Evolutionary conservation across 2,888 invertebrate species (phyloP), one percentile per base, ranked within the genome.

Genomic region (Cecidostiba fungosa): DNA sequence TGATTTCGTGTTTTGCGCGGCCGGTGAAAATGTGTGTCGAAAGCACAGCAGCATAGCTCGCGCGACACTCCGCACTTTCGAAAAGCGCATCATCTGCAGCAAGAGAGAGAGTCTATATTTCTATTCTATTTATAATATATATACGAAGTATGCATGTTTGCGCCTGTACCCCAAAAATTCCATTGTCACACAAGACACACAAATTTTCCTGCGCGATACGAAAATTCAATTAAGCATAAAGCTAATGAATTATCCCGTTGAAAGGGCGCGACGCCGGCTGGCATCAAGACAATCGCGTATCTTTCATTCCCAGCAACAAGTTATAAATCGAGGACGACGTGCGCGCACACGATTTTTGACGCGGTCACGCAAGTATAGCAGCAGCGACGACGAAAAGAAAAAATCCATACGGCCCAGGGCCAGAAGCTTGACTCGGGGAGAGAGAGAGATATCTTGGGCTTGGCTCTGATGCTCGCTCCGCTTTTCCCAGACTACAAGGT

Each of bases 261-360:
- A 79, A 79, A 79, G 23, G 79, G 70, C 50, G 72, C 12, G 43
- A 36, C 36, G 36, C 36, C 14, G 29, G n/a, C 72, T 72, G 72
- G 72, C 72, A 43, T 8, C 36, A 23, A 39, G n/a, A 39, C 72
- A 72, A 72, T 59, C n/a, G 59, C 59, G 12, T 32, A 23, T 54
- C 23, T 16, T n/a, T 4, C 36, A 10, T 12, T 50, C 47, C 14
- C 36, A 29, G 82, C 82, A 82, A 82, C 82, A 82, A 82, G 82
- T 82, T 82, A 82, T 69, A 74, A 62, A 72, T 74, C 82, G 74
- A 32, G 54, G 76, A 50, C 50, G 66, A 23, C 29, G 66, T 29
- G 29, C n/a, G n/a, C 72, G 12, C 70, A 8, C 36, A 23, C 72
- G 59, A 19, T 81, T 73, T 73, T 81, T 81, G 62, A 32, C 23